Conservation (phyloP, 2,888 invertebrate species). For the Chironomus riparius region DNA sequence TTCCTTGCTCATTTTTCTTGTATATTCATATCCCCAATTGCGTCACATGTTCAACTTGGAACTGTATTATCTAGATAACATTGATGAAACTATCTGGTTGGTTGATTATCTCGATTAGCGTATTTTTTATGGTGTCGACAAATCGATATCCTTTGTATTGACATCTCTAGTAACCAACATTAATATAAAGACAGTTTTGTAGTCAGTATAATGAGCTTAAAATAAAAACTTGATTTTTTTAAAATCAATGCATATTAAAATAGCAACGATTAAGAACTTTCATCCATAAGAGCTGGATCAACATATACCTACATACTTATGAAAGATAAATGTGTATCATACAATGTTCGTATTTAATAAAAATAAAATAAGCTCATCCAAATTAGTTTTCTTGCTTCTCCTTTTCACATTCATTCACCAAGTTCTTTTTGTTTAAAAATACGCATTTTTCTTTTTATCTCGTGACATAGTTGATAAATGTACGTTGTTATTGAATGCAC, state of each 20-base stretch:
- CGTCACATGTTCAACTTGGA: background rate
- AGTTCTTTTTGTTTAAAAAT: background rate
- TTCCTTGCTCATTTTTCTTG: background rate
- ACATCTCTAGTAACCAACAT: too few relatives aligned
- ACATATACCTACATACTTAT: too few relatives aligned
- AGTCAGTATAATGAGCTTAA: too few relatives aligned
- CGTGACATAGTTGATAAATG: background rate
- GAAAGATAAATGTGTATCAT: background rate
- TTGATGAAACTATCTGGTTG: background rate
- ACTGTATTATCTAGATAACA: too few relatives aligned
- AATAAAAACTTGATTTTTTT: too few relatives aligned
- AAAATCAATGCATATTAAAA: too few relatives aligned
- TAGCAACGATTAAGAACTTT: too few relatives aligned
- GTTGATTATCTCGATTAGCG: too few relatives aligned
- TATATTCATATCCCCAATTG: background rate
- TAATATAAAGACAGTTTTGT: too few relatives aligned
- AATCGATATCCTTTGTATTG: too few relatives aligned
- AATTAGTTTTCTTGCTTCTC: constrained; percentile 14
- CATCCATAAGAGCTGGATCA: too few relatives aligned
- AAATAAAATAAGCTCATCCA: constrained; percentile 5
- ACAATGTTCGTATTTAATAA: background rate
- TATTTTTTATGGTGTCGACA: too few relatives aligned
- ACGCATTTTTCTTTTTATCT: background rate
- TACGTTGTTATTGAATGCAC: background rate
- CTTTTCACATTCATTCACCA: background rate